Percentiles rank a stretch among this genome's conserved stretches.
Evolutionary conservation across 2,113 vertebrate species (phyloP).

Genomic region (Microtus oregoni): DNA sequence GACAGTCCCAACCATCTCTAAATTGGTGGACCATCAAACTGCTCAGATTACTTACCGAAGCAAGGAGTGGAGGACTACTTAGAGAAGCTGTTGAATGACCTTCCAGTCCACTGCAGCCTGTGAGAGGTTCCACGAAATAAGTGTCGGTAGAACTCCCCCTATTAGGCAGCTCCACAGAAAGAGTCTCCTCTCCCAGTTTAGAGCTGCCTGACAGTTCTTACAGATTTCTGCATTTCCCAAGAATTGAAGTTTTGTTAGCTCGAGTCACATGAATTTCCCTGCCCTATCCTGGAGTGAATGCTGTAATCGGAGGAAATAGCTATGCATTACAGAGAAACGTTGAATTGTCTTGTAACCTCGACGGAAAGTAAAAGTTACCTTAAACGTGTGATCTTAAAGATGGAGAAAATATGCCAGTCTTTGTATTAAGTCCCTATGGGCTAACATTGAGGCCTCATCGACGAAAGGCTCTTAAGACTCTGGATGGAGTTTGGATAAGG

Average conservation of each 20-base stretch:
- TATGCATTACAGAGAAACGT: fast-evolving
- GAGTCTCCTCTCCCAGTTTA: neutral
- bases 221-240: neutral
- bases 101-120: no score
- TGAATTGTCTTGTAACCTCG: neutral
- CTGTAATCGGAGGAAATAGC: neutral
- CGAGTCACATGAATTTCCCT: neutral
- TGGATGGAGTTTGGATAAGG: neutral
- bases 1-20: no score
- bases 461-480: neutral
- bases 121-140: neutral
- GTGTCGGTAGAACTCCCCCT: neutral
- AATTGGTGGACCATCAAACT: neutral
- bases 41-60: neutral
- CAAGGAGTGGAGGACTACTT: neutral
- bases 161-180: neutral
- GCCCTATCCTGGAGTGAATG: neutral
- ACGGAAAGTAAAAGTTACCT: neutral
- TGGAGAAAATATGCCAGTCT: neutral
- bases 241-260: neutral
- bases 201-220: neutral
- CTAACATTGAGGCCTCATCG: neutral
- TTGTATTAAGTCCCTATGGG: neutral
- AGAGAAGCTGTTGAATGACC: neutral
- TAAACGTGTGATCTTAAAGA: neutral